Percentiles rank a stretch among this genome's conserved stretches.
Conservation (phyloP, 2,888 invertebrate genomes). For the Ophraella communa region DNA sequence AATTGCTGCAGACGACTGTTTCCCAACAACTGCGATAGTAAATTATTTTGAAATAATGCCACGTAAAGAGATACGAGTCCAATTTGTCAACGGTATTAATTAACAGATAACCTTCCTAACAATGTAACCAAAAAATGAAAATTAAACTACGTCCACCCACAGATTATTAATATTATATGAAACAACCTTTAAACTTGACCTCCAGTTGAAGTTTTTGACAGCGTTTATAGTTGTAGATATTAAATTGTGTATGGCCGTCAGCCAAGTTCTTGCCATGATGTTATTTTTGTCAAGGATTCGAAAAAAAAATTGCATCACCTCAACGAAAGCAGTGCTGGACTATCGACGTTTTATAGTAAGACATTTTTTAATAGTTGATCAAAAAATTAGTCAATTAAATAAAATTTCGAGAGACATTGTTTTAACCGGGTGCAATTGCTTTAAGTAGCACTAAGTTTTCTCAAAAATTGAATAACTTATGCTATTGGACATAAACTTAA, state of each 20-base stretch:
- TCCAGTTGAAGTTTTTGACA: slow-evolving; percentile 29
- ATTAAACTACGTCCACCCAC: slow-evolving; percentile 2
- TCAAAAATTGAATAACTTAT: too few relatives aligned
- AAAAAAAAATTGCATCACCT: slow-evolving; percentile 28
- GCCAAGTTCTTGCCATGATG: slow-evolving; percentile 19
- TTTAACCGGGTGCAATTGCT: too few relatives aligned
- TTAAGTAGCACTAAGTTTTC: too few relatives aligned
- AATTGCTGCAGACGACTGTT: neutral
- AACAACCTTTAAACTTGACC: slow-evolving; percentile 39
- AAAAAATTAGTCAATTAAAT: too few relatives aligned
- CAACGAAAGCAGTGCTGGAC: neutral
- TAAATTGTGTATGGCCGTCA: slow-evolving; percentile 25
- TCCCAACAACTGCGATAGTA: neutral
- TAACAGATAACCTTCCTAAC: neutral
- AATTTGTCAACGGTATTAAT: neutral
- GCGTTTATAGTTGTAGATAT: neutral
- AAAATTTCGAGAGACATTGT: too few relatives aligned
- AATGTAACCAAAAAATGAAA: neutral
- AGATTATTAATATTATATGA: slow-evolving; percentile 16
- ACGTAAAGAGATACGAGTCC: too few relatives aligned
- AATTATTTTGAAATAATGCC: neutral
- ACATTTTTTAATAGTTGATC: too few relatives aligned
- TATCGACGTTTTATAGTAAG: too few relatives aligned
- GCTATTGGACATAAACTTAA: too few relatives aligned
- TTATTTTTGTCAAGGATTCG: slow-evolving; percentile 32